Evolutionary conservation across 2,797 vertebrate genomes (phyloP).

Genomic region (Alca torda): DNA sequence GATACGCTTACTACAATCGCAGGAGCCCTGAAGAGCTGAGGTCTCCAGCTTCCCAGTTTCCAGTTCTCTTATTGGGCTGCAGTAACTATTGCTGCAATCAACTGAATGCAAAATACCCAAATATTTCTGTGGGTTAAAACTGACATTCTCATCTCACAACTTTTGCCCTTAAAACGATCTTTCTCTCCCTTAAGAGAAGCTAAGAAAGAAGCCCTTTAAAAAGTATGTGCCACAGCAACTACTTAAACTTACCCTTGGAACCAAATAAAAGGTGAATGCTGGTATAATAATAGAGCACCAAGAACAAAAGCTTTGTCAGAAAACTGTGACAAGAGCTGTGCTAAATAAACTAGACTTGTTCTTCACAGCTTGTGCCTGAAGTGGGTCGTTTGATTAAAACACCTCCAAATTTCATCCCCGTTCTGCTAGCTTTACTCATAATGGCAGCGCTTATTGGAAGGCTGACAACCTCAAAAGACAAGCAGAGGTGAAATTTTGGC

Average conservation of each 20-base stretch:
- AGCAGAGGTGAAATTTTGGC: background rate
- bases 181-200: background rate
- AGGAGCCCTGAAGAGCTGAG: background rate
- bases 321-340: background rate
- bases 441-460: background rate
- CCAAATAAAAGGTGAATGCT: background rate
- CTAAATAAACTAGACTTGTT: background rate
- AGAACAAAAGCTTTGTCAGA: constrained; percentile 4
- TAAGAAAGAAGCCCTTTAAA: constrained; percentile 6
- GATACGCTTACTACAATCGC: background rate
- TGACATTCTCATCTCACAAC: background rate
- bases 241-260: background rate
- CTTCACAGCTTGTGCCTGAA: background rate
- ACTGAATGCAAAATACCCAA: background rate
- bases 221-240: background rate
- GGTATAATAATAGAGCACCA: background rate
- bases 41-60: constrained; percentile 1
- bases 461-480: background rate
- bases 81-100: background rate
- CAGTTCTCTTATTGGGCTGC: background rate
- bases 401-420: background rate
- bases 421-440: background rate
- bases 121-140: constrained; percentile 46
- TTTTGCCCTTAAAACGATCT: constrained; percentile 12
- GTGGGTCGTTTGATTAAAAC: background rate